A percentile compares a stretch with the other conserved stretches of the same genome.
Conservation (phyloP, 2,113 vertebrate species). For the Hyperoodon ampullatus region DNA sequence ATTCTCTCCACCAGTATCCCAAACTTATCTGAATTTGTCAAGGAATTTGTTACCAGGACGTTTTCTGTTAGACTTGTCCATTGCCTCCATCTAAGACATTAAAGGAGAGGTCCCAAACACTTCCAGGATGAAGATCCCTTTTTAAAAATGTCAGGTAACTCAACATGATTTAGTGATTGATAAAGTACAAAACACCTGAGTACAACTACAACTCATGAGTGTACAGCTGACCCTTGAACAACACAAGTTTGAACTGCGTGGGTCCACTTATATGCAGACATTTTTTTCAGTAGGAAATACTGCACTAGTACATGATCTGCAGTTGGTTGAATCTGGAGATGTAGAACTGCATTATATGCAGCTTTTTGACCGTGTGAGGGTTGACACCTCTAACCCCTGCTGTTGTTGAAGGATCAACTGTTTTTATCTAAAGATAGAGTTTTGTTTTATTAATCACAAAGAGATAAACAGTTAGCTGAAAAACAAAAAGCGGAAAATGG, state of each 20-base stretch:
- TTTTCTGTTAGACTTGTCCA: neutral
- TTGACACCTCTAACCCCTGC: neutral
- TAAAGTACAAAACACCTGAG: neutral
- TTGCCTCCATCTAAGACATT: neutral
- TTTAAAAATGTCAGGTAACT: neutral
- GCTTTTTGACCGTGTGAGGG: neutral
- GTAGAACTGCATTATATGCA: neutral
- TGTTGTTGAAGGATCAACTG: neutral
- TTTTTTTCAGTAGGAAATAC: neutral
- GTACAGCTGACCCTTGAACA: neutral
- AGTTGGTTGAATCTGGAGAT: neutral
- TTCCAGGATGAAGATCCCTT: neutral
- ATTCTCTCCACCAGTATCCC: neutral
- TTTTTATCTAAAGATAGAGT: neutral
- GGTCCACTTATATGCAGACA: neutral
- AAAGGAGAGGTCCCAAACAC: neutral
- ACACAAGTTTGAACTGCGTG: neutral
- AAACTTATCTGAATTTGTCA: neutral
- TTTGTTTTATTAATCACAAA: slow-evolving; percentile 29
- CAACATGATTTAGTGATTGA: neutral
- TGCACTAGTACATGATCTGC: neutral
- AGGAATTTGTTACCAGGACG: neutral
- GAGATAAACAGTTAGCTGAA: neutral
- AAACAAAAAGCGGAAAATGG: neutral
- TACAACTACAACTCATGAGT: neutral